Conservation (phyloP, 2,888 invertebrate genomes). For the Limnephilus rhombicus region DNA sequence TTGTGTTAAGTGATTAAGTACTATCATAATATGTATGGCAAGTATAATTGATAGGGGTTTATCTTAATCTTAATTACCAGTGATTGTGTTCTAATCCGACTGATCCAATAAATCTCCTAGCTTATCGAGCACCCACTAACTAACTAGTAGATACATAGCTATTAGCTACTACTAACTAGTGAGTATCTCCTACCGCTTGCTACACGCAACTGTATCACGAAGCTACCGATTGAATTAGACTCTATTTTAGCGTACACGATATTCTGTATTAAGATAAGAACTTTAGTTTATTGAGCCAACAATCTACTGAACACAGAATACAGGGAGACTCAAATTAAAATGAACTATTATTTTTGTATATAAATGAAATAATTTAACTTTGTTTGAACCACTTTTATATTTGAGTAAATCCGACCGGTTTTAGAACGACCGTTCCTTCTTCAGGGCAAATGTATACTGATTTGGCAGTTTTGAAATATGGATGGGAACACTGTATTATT, state of each 20-base stretch:
- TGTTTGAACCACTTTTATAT: too few relatives aligned
- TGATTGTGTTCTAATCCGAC: not conserved
- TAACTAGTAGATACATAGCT: not conserved
- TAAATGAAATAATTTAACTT: too few relatives aligned
- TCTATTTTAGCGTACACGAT: slow-evolving; percentile 4
- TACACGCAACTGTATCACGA: not conserved
- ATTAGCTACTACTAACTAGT: not conserved
- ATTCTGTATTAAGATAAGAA: slow-evolving; percentile 26
- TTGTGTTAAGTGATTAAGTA: not conserved
- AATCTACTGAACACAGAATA: not conserved
- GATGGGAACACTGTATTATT: too few relatives aligned
- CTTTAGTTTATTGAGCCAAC: slow-evolving; percentile 1
- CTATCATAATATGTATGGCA: not conserved
- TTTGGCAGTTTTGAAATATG: too few relatives aligned
- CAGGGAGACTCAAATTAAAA: not conserved
- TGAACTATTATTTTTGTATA: too few relatives aligned
- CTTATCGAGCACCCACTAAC: not conserved
- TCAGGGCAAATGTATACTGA: too few relatives aligned
- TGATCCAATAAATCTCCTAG: not conserved
- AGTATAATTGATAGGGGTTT: not conserved
- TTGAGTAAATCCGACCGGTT: too few relatives aligned
- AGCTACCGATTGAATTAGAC: not conserved
- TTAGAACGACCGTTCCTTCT: too few relatives aligned
- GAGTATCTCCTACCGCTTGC: not conserved
- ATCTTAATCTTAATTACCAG: not conserved